Evolutionary conservation across 2,113 vertebrate genomes (phyloP), one percentile per base, ranked within the genome.

Genomic region (Oxyruncus cristatus): DNA sequence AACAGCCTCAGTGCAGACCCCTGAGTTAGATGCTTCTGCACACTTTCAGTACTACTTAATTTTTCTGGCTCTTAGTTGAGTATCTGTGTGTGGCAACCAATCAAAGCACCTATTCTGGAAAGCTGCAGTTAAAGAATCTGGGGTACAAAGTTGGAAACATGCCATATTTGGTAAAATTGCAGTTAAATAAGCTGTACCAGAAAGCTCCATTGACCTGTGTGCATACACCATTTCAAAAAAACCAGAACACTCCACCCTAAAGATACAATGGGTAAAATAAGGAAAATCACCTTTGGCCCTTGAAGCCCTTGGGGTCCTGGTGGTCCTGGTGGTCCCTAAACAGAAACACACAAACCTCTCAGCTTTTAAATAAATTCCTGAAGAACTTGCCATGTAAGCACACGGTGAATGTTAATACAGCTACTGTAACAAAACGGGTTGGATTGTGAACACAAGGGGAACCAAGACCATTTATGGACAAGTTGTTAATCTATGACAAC

Each of bases 251-350:
- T 68, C 41, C 37, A 78, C 14, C 14, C 22, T 62, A 85, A 74
- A 33, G 66, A 58, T 33, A 73, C 2, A 65, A 61, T 6, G 12
- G 53, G n/a, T 80, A 95, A 97, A 88, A 79, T 52, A 93, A 93
- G 28, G 28, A 92, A 71, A 65, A 74, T 97, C 97, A 99, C 99
- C 99, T 99, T 99, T 67, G 97, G 88, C 22, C 99, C 99, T 94
- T 98, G 98, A 12, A 98, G 98, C 91, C 99, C 99, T 50, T 98
- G 94, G 81, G 98, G 98, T 97, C 98, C 98, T 10, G 98, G 98
- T 75, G 98, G 99, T 96, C 99, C 99, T 70, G 99, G 98, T 86
- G 99, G 99, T 46, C 98, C 97, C 99, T 99, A 96, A 98, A 96
- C 96, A 98, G 97, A 97, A 96, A 95, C 56, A 49, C 52, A 88